A percentile compares a stretch with the other conserved stretches of the same genome.
Evolutionary conservation across 2,888 invertebrate genomes (phyloP).

Genomic region (Lithophane leautieri): DNA sequence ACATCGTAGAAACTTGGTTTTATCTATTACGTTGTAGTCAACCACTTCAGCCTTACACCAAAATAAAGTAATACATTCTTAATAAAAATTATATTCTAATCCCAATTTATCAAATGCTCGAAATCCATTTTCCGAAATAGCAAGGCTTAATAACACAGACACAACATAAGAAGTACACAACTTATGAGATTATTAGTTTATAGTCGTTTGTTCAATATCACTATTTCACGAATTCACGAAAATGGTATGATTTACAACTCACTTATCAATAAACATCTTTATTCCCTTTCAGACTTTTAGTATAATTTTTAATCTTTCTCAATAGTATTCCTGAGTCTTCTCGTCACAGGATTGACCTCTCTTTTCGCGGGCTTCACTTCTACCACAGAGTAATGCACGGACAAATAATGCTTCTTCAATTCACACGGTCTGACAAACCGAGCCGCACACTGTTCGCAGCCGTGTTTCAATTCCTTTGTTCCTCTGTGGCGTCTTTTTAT

Average conservation of each 20-base stretch:
- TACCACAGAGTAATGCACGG: constrained; percentile 72
- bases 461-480: constrained; percentile 76
- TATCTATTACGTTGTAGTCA: not conserved
- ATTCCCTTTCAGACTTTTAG: not conserved
- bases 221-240: not conserved
- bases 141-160: not conserved
- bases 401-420: constrained; percentile 80
- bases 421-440: constrained; percentile 84
- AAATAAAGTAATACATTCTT: constrained; percentile 19
- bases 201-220: not conserved
- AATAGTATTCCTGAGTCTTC: constrained; percentile 45
- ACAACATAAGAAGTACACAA: not conserved
- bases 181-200: no score
- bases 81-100: constrained; percentile 26
- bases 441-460: constrained; percentile 79
- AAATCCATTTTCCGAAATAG: not conserved
- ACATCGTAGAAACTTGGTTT: not conserved
- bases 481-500: constrained; percentile 81
- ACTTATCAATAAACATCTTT: not conserved
- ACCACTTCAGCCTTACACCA: not conserved
- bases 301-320: constrained; percentile 38
- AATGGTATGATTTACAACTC: constrained; percentile 4
- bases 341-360: constrained; percentile 53
- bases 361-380: constrained; percentile 66
- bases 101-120: constrained; percentile 9